Conservation (phyloP, 2,113 vertebrate species). For the Poicephalus meyeri region DNA sequence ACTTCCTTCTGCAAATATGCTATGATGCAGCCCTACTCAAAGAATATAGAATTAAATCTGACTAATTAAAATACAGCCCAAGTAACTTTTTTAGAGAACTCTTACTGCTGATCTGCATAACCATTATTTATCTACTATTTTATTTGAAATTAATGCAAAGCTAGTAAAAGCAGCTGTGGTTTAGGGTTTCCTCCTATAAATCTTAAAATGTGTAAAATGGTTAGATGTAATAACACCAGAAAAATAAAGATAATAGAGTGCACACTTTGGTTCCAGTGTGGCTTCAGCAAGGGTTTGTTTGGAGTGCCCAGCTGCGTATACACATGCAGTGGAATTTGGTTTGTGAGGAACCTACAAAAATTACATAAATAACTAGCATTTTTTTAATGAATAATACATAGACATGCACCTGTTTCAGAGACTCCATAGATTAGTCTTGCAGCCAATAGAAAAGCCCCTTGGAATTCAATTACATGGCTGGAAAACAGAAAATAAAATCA, state of each 20-base stretch:
- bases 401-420: conserved; percentile 77
- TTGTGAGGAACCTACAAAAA: conserved; percentile 72
- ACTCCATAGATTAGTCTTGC: conserved; percentile 76
- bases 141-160: background rate
- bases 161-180: conserved; percentile 38
- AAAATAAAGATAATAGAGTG: conserved; percentile 31
- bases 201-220: conserved; percentile 33
- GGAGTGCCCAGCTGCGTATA: conserved; percentile 67
- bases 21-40: background rate
- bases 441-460: conserved; percentile 76
- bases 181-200: conserved; percentile 23
- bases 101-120: background rate
- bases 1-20: background rate
- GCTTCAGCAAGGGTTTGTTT: conserved; percentile 64
- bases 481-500: conserved; percentile 70
- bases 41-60: background rate
- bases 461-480: conserved; percentile 78
- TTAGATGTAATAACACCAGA: conserved; percentile 28
- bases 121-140: background rate
- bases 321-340: conserved; percentile 70
- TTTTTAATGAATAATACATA: conserved; percentile 76
- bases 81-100: background rate
- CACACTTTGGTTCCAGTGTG: background rate
- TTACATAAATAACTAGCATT: conserved; percentile 76
- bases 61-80: background rate